Evolutionary conservation across 1,140 invertebrate genomes (phyloP).

Genomic region (Riptortus pedestris): DNA sequence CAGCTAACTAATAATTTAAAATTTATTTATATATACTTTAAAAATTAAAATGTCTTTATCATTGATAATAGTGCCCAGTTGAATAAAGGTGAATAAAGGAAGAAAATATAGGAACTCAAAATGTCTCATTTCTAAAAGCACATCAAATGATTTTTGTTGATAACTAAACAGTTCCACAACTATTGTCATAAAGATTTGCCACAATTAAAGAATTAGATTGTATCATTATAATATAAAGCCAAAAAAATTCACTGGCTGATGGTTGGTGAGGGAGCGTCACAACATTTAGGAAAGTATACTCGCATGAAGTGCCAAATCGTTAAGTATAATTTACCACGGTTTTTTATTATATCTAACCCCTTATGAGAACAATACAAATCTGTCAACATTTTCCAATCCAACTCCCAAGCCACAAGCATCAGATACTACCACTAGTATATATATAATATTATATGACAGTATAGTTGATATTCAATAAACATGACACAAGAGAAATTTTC

Average conservation of each 20-base stretch:
- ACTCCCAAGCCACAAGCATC: not conserved
- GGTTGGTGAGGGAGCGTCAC: not conserved
- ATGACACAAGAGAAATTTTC: not conserved
- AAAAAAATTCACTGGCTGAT: not conserved
- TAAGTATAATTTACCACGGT: too few species aligned
- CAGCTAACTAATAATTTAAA: too few species aligned
- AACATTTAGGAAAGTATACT: not conserved
- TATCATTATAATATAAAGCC: not conserved
- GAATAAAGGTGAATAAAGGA: too few species aligned
- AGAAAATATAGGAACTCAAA: too few species aligned
- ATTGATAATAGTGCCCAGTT: too few species aligned
- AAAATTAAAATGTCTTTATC: too few species aligned
- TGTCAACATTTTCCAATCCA: not conserved
- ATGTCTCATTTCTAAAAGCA: too few species aligned
- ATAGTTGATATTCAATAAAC: not conserved
- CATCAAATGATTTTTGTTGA: too few species aligned
- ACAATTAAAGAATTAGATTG: not conserved
- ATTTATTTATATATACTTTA: too few species aligned
- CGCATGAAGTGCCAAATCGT: not conserved
- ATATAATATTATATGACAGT: not conserved
- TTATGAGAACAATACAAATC: too few species aligned
- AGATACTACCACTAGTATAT: not conserved
- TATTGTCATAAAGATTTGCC: not conserved
- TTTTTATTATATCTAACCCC: too few species aligned
- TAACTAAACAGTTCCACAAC: too few species aligned